Percentiles rank a stretch among this genome's conserved stretches.
phyloP scores from a whole-genome alignment of 2,888 invertebrate genomes.

The Eupithecia dodoneata region DNA sequence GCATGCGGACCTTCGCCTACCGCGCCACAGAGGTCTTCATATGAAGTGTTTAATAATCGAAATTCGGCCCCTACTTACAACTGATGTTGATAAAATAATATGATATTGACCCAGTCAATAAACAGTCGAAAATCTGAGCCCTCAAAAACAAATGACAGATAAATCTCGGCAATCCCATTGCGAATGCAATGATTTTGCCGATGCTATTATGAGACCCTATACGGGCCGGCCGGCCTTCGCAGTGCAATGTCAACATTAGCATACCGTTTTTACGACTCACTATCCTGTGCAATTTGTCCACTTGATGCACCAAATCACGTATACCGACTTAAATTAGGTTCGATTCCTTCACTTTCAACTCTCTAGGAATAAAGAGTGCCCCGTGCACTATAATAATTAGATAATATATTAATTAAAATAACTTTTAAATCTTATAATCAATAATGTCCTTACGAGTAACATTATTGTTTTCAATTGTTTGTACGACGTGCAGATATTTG shows the following conservation, averaged over 20 bases:
- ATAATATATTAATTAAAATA: no score
- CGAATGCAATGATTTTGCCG: slow-evolving; percentile 29
- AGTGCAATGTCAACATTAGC: slow-evolving; percentile 53
- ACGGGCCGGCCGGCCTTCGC: slow-evolving; percentile 47
- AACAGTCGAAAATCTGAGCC: slow-evolving; percentile 1
- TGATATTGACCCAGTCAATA: neutral
- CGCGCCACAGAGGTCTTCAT: no score
- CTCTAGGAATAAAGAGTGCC: no score
- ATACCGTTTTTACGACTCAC: slow-evolving; percentile 49
- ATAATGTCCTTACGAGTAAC: no score
- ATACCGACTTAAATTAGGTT: neutral
- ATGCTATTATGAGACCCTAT: slow-evolving; percentile 41
- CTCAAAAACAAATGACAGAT: slow-evolving; percentile 4
- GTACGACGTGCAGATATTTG: no score
- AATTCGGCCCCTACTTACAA: neutral
- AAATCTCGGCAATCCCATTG: slow-evolving; percentile 23
- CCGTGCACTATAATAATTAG: no score
- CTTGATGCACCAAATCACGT: neutral
- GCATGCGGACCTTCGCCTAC: no score
- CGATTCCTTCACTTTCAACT: neutral
- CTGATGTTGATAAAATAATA: neutral
- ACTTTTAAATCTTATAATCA: no score
- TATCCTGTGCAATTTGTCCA: slow-evolving; percentile 35
- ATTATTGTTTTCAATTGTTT: no score
- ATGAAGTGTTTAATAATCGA: no score